phyloP scores from a whole-genome alignment of 2,888 invertebrate species.

The Eremobia ochroleuca region DNA sequence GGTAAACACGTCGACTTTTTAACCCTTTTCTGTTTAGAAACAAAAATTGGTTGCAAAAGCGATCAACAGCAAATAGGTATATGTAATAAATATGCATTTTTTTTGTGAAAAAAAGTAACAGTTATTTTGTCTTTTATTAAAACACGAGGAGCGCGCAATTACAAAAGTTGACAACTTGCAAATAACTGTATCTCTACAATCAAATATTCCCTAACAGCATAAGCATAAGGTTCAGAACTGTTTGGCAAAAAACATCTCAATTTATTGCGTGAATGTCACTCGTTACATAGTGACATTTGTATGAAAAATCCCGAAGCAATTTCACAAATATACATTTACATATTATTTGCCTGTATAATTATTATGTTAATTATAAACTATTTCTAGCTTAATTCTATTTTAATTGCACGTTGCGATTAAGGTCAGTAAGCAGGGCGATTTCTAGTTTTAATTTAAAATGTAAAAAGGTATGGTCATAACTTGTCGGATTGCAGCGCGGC shows the following conservation, averaged over 20 bases:
- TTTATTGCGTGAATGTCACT: conserved; percentile 40
- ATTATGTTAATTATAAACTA: conserved; percentile 34
- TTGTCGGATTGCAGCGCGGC: background rate
- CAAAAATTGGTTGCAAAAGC: background rate
- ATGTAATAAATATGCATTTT: background rate
- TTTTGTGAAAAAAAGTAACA: conserved; percentile 16
- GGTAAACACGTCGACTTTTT: background rate
- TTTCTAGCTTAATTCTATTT: conserved; percentile 35
- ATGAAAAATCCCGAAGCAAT: conserved; percentile 41
- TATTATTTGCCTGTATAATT: conserved; percentile 17
- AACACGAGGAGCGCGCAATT: conserved; percentile 44
- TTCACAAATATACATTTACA: conserved; percentile 39
- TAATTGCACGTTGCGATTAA: conserved; percentile 44
- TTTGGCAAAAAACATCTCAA: background rate
- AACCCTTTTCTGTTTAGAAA: background rate
- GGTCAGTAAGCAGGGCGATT: conserved; percentile 40
- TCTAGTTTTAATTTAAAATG: conserved; percentile 15
- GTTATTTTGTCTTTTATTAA: conserved; percentile 57
- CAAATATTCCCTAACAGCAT: accelerated
- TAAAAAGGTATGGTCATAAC: background rate
- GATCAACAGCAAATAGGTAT: background rate
- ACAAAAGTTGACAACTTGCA: conserved; percentile 50
- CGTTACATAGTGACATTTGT: conserved; percentile 50
- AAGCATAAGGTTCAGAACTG: conserved; percentile 1
- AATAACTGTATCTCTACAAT: conserved; percentile 43